Evolutionary conservation across 2,797 vertebrate genomes (phyloP).

Genomic region (Sebastes goodei): DNA sequence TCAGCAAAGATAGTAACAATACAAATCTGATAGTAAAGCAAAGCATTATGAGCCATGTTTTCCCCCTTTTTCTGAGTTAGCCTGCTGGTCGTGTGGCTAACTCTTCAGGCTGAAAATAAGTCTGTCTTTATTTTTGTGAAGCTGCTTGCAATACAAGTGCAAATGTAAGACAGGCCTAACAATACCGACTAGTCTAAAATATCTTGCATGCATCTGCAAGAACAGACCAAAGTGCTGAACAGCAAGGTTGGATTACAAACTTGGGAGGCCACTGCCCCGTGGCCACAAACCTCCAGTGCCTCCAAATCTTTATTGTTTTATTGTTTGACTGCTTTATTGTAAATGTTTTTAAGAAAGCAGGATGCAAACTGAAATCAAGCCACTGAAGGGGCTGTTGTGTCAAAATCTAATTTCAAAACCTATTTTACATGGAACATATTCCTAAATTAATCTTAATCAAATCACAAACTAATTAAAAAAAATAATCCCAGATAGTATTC

Average conservation of each 20-base stretch:
- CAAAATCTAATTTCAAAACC: background rate
- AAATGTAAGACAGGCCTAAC: background rate
- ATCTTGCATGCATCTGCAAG: background rate
- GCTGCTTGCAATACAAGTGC: background rate
- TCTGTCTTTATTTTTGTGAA: background rate
- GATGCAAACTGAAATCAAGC: background rate
- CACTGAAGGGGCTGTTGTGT: background rate
- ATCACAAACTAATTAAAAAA: background rate
- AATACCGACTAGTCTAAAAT: background rate
- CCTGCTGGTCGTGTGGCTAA: too few species aligned
- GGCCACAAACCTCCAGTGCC: background rate
- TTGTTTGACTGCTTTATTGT: background rate
- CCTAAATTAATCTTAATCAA: too few species aligned
- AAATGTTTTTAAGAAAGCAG: background rate
- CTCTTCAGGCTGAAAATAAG: too few species aligned
- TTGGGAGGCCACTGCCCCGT: background rate
- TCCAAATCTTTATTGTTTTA: background rate
- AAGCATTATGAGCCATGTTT: background rate
- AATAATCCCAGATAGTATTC: background rate
- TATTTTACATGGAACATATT: background rate
- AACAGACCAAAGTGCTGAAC: background rate
- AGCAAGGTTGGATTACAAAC: background rate
- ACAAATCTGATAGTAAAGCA: background rate
- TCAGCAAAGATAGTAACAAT: background rate
- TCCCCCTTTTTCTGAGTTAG: background rate